These are phyloP conservation scores for Patella ulyssiponensis DNA, from an alignment of 2,888 invertebrate genomes.

Conservation along the genomic window DNA sequence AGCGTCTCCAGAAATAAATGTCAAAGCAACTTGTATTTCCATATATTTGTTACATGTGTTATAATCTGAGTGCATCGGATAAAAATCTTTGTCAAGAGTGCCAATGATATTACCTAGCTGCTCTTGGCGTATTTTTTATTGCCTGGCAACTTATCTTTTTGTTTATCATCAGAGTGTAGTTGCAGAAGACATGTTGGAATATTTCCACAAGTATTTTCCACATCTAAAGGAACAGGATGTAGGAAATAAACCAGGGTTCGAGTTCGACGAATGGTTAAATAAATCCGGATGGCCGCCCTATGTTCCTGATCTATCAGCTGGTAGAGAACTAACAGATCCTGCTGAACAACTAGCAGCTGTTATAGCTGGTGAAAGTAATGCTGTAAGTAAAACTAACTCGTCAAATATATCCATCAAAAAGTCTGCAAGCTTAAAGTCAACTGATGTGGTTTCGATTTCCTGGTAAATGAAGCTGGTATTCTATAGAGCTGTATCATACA, in stretches of 20 bases:
- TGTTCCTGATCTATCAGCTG: conserved; percentile 46
- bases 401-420: too few species aligned
- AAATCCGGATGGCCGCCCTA: conserved; percentile 48
- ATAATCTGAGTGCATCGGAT: too few species aligned
- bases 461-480: too few species aligned
- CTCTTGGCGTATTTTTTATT: background rate
- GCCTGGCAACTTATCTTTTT: background rate
- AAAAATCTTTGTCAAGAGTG: too few species aligned
- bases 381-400: background rate
- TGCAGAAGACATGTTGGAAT: conserved; percentile 44
- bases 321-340: conserved; percentile 40
- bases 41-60: too few species aligned
- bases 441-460: too few species aligned
- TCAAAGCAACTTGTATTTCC: too few species aligned
- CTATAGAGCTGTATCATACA: too few species aligned
- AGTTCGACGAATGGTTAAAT: conserved; percentile 47
- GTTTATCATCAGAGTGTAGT: conserved; percentile 32
- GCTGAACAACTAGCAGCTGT: conserved; percentile 34
- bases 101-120: too few species aligned
- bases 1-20: too few species aligned
- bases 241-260: conserved; percentile 36
- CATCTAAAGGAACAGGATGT: conserved; percentile 28
- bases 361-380: conserved; percentile 21
- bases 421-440: too few species aligned
- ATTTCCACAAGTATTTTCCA: conserved; percentile 42